Evolutionary conservation across 2,888 invertebrate species (phyloP).

Genomic region (Euclidia mi): DNA sequence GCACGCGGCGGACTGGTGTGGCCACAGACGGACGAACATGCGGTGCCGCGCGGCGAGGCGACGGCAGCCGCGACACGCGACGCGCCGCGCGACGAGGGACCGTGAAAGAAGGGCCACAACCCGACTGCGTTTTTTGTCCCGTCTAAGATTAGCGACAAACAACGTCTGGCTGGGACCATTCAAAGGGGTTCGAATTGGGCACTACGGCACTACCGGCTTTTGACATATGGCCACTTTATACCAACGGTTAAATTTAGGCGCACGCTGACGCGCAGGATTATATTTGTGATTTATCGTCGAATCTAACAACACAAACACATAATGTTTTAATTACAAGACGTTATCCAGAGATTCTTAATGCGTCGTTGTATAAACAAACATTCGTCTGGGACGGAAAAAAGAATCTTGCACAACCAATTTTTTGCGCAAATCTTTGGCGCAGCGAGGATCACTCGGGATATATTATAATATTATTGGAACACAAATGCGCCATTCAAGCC

Average conservation of each 20-base stretch:
- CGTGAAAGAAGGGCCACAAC: conserved; percentile 82
- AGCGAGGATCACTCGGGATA: conserved; percentile 21
- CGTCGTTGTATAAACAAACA: conserved; percentile 21
- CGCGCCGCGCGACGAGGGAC: conserved; percentile 68
- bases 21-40: conserved; percentile 48
- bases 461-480: conserved; percentile 33
- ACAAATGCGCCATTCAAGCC: conserved; percentile 43
- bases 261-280: conserved; percentile 19
- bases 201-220: conserved; percentile 20
- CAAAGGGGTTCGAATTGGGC: conserved; percentile 58
- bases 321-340: conserved; percentile 29
- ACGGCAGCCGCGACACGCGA: conserved; percentile 59
- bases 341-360: conserved; percentile 30
- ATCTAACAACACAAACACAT: conserved; percentile 25
- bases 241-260: conserved; percentile 19
- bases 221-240: conserved; percentile 25
- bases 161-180: conserved; percentile 73
- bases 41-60: conserved; percentile 45
- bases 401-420: conserved; percentile 1
- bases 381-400: not conserved
- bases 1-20: conserved; percentile 77
- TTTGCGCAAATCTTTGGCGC: conserved; percentile 11
- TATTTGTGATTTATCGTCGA: conserved; percentile 13
- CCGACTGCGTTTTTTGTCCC: conserved; percentile 83
- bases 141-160: conserved; percentile 83